These are phyloP conservation scores for Gallinago paraguaiae DNA, from an alignment of 2,113 vertebrate genomes.

Conservation along the genomic window DNA sequence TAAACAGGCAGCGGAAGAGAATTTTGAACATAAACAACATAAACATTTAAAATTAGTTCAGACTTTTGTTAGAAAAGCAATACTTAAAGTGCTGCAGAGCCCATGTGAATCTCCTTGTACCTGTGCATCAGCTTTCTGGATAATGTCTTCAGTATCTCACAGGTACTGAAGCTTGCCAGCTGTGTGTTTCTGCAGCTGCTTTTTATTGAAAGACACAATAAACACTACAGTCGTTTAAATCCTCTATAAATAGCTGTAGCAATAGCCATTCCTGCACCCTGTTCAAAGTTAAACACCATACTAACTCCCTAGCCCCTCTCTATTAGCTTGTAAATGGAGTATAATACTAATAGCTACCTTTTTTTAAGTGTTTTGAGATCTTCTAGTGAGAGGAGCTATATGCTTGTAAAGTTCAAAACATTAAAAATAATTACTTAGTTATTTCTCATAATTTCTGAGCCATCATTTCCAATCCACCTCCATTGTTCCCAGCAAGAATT, in stretches of 20 bases:
- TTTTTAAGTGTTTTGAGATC: not conserved
- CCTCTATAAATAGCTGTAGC: constrained; percentile 53
- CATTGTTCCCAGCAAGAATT: constrained; percentile 53
- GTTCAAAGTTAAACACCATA: not conserved
- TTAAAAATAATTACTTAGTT: constrained; percentile 9
- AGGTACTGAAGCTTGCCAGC: constrained; percentile 56
- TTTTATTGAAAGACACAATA: constrained; percentile 64
- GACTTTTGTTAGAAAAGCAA: constrained; percentile 36
- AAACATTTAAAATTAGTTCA: constrained; percentile 43
- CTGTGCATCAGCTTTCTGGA: constrained; percentile 46
- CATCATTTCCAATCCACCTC: constrained; percentile 25
- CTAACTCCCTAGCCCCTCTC: not conserved
- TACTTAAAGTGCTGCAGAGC: not conserved
- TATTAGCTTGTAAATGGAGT: not conserved
- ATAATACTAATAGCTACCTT: not conserved
- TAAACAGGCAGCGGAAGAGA: constrained; percentile 16
- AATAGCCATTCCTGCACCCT: constrained; percentile 16
- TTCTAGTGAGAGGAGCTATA: not conserved
- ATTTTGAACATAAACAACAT: constrained; percentile 51
- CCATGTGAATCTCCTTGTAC: constrained; percentile 28
- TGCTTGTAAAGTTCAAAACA: not conserved
- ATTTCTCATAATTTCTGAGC: constrained; percentile 18
- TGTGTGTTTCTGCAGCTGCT: constrained; percentile 61
- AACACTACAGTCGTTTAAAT: constrained; percentile 52
- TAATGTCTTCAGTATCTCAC: constrained; percentile 40